Conservation (phyloP, 2,888 invertebrate genomes). For the Allophyes oxyacanthae region DNA sequence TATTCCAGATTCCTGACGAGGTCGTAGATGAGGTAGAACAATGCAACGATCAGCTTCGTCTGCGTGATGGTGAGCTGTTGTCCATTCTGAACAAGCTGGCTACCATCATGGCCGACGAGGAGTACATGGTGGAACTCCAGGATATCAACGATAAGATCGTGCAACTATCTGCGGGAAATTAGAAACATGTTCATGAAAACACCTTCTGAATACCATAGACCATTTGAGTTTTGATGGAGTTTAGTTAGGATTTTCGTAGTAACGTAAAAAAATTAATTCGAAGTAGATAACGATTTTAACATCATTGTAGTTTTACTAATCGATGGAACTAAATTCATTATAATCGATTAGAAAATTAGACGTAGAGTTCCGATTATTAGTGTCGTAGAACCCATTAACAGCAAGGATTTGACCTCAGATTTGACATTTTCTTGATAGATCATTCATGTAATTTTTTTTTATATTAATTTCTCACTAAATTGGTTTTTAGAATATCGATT, state of each 20-base stretch:
- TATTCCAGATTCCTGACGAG: slow-evolving; percentile 91
- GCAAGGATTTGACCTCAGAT: slow-evolving; percentile 21
- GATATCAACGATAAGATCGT: slow-evolving; percentile 93
- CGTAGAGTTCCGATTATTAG: slow-evolving; percentile 10
- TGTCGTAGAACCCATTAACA: slow-evolving; percentile 12
- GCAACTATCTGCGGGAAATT: slow-evolving; percentile 79
- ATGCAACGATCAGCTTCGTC: slow-evolving; percentile 93
- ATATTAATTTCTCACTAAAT: background rate
- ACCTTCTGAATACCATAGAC: background rate
- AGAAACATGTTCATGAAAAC: slow-evolving; percentile 39
- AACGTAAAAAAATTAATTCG: no score
- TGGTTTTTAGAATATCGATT: no score
- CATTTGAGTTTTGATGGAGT: slow-evolving; percentile 32
- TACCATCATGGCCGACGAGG: slow-evolving; percentile 92
- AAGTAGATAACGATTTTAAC: slow-evolving; percentile 2
- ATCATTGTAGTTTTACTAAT: slow-evolving; percentile 22
- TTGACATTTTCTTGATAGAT: slow-evolving; percentile 4
- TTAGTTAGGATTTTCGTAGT: slow-evolving; percentile 8
- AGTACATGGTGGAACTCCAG: slow-evolving; percentile 93
- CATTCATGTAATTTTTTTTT: background rate
- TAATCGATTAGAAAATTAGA: slow-evolving; percentile 13
- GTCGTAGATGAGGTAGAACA: slow-evolving; percentile 90
- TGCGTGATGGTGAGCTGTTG: slow-evolving; percentile 91
- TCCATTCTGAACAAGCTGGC: slow-evolving; percentile 91
- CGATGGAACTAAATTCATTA: background rate